Base-by-base conservation (phyloP, 2,113 vertebrate genomes). In the Pristiophorus japonicus region DNA sequence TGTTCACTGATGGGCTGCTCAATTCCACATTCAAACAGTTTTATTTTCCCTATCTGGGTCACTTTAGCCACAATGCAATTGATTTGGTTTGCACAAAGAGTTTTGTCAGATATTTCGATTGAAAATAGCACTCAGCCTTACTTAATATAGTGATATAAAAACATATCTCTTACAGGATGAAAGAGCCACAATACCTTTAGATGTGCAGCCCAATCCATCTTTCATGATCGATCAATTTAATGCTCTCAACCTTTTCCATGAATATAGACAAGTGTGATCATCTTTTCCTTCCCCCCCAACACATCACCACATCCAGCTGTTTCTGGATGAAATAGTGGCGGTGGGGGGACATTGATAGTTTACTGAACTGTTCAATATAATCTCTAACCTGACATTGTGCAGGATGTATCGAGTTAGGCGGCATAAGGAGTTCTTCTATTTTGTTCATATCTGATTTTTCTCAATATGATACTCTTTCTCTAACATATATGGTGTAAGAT, bases 161-260 rank as follows among this genome's bases (percentile, higher is more conserved):
- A 73, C 93, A 70, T 94, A 67, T 94, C 63, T 94, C 63, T 94
- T 67, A 65, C 65, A 94, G 63, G 93, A 42, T 45, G 65, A 70
- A 94, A 94, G 66, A 34, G 34, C 6, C 16, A 6, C 78, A 81
- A 20, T 90, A 30, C 30, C 12, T 42, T 81, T 18, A 42, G 38
- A 81, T 90, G n/a, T 3, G 47, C 27, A 34, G 47, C 51, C 66
- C 65, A 94, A 73, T 94, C 93, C 73, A 45, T 70, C 63, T 73
- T 70, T 94, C 42, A 14, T 47, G 42, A 94, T 27, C 30, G 66
- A 94, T 94, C 93, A 94, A 94, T 94, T 94, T 94, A 70, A 70
- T 73, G 27, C 34, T 51, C 66, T 94, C 12, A 94, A 94, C 27
- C 18, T 67, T 70, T 94, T 94, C 93, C 66, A 94, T 94, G 47